Evolutionary conservation across 2,113 vertebrate genomes (phyloP), one percentile per base, ranked within the genome.

Genomic region (Amphiprion ocellaris): DNA sequence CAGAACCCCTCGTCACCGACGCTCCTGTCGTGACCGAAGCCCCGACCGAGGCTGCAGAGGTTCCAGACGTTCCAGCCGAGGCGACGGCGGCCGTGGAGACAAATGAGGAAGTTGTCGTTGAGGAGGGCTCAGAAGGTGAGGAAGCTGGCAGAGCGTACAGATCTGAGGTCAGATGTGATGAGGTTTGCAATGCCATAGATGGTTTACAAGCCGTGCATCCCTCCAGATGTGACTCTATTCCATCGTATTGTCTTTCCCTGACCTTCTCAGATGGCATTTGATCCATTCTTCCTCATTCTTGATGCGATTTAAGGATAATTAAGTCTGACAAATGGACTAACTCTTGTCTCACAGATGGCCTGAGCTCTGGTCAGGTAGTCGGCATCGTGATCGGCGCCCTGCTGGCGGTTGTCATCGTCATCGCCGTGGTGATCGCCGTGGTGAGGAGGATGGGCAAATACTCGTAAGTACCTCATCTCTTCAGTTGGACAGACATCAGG

Each of bases 401-500:
- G 64, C 3, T 95, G 59, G 90, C 90, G 10, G 76, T 95, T 39
- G 75, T 91, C 19, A 58, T 95, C 49, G 72, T 91, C 79, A 87
- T 82, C 4, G 92, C 83, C 0, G 90, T 94, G 39, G 92, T 92
- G 58, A 84, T 93, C 8, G 82, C 85, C 12, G 84, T 88, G 44
- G 82, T 93, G 74, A 90, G 90, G 63, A 94, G 94, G 87, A 95
- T 95, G 94, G 94, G 94, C 50, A 94, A 94, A 89, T 95, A 95
- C 88, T 93, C 95, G 95, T 95, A 83, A 94, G 94, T 94, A 79
- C 23, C 17, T 72, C 12, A 9, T 49, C 24, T 37, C 2, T 14
- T 2, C 30, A 6, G 14, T 1, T 21, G 10, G 37, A 53, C 28
- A 41, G 1, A 41, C 41, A 44, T 15, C 10, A 33, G 7, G 26